Evolutionary conservation across 1,140 invertebrate genomes (phyloP), one percentile per base, ranked within the genome.

Genomic region (Bicyclus anynana): DNA sequence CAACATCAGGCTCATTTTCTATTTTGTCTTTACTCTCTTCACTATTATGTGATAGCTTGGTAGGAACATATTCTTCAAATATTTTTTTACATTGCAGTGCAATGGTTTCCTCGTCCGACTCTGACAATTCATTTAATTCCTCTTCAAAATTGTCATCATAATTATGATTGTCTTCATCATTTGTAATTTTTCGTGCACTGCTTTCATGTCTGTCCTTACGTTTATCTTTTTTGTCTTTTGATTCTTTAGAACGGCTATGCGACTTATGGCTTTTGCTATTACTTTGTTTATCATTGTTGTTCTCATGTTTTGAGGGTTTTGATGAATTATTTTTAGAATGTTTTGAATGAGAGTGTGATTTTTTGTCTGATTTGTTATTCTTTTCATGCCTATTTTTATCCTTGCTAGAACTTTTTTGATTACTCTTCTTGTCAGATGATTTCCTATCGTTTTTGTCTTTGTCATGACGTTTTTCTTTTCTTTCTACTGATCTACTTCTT

Each of bases 61-160:
- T 61, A 14, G 86, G 89, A 27, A 89, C 79, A 83, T 90, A 90
- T 64, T 90, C 89, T 68, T 90, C 87, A 86, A 90, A 90, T 65
- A 90, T 90, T 70, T 73, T 87, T 59, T 87, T 82, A 71, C 89
- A 90, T 71, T 90, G 81, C 58, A 84, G 63, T 29, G 76, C 80
- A 59, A 89, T 87, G 42, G 67, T 62, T 54, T 90, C 87, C 67
- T 89, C 87, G 76, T 90, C 89, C 20, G 84, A 83, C 40, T 90
- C 89, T 35, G 84, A 87, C 38, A 85, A 53, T 20, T 59, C 53
- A 48, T 62, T 46, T 55, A 77, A 67, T 50, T 74, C 74, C 42
- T 60, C 58, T 48, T 74, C 61, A 47, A 53, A 48, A 54, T 48
- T 44, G 18, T 60, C 62, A 37, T 67, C 72, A 70, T 55, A 49